Evolutionary conservation across 2,888 invertebrate species (phyloP), one percentile per base, ranked within the genome.

Genomic region (Linnaemya vulpina): DNA sequence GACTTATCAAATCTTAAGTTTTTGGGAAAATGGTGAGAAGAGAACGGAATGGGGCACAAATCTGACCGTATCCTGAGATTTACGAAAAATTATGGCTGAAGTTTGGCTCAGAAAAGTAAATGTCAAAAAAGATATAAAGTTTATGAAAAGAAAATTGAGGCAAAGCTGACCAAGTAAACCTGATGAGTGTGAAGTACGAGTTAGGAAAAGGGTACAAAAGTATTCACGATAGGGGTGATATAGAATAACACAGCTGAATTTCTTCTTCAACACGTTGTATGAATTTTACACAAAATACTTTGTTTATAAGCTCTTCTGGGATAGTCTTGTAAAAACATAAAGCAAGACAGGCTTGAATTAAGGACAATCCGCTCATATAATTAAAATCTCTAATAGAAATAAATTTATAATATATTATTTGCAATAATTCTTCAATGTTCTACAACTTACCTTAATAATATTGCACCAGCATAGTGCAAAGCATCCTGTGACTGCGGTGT

Each of bases 221-320:
- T n/a, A n/a, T n/a, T n/a, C n/a, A n/a, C n/a, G n/a, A n/a, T n/a
- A n/a, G n/a, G n/a, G n/a, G n/a, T n/a, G n/a, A n/a, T n/a, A n/a
- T 94, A 17, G 93, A 93, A 88, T 94, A 94, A 87, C 94, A 94
- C 81, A 92, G 90, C 63, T 93, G 91, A 68, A 95, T 92, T 90
- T 95, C 94, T 8, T 92, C 91, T 87, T 95, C 95, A 0, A 95
- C 89, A 86, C 93, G 93, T 86, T 94, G 94, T 87, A 95, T 93
- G 89, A 95, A 95, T 74, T 93, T 92, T 0, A 94, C 93, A 86
- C 93, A 94, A 89, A 95, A 95, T 58, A 95, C 93, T 87, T 93
- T 92, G 87, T 94, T 93, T 25, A 94, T 92, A 13, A 95, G 90
- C 25, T 92, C 90, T 65, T 92, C 91, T 0, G 94, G 93, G 58